Evolutionary conservation across 1,140 invertebrate species (phyloP), one percentile per base, ranked within the genome.

Genomic region (Panagrolaimus sp.): DNA sequence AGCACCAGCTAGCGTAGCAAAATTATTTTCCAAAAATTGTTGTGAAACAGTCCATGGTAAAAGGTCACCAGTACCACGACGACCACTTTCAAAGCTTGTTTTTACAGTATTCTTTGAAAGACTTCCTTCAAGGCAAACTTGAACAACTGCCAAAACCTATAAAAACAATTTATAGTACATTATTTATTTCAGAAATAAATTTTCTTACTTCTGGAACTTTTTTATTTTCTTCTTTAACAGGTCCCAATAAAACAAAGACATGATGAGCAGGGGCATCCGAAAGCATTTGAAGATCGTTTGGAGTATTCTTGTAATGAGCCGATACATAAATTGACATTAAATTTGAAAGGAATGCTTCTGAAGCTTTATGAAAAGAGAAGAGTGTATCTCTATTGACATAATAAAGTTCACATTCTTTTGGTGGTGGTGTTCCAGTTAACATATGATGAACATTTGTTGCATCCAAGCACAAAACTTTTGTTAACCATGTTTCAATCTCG

Each of bases 181-280:
- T n/a, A n/a, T n/a, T n/a, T n/a, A n/a, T n/a, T n/a, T n/a, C n/a
- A n/a, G n/a, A n/a, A n/a, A n/a, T n/a, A n/a, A n/a, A n/a, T n/a
- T n/a, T n/a, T n/a, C 96, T 86, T 62, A 97, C 90, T 84, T 97
- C 92, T 0, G 95, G 95, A 65, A 97, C 69, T 16, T 80, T 68
- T 7, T 72, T 82, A 84, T 47, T 86, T 80, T 71, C 89, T 5
- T 88, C 86, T 74, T 89, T 87, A 1, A 91, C 87, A 0, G 95
- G 93, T 0, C 92, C 92, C 61, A 98, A 85, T 14, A 99, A 85
- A 80, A 92, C 95, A 86, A 98, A 99, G 20, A 99, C 83, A 84
- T 96, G 91, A 86, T 99, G 96, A 5, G 93, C 93, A 0, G 96
- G 96, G 9, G 96, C 95, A 87, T 99, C 96, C 11, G 94, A 95